These are phyloP conservation scores for Chiloscyllium punctatum DNA, from an alignment of 2,797 vertebrate genomes.

Conservation along the genomic window DNA sequence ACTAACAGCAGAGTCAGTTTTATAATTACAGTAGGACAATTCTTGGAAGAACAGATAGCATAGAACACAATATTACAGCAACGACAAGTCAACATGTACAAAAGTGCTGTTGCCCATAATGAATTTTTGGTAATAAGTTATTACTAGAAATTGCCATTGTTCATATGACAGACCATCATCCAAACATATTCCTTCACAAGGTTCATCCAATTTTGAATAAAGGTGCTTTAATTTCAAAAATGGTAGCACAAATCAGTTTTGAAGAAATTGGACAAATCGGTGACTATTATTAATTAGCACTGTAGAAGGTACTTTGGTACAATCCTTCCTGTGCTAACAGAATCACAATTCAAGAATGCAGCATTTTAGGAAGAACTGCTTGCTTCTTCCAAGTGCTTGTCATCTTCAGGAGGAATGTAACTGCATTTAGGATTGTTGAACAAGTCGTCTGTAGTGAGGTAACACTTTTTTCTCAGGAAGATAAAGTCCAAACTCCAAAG, in stretches of 20 bases:
- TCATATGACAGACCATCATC: background rate
- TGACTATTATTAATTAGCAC: background rate
- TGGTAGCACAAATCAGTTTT: background rate
- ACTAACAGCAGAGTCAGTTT: conserved; percentile 42
- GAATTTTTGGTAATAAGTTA: conserved; percentile 31
- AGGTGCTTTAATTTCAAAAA: conserved; percentile 14
- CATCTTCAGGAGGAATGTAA: background rate
- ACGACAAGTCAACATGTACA: background rate
- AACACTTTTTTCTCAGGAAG: conserved; percentile 91
- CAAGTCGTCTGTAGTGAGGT: conserved; percentile 90
- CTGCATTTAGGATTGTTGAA: conserved; percentile 75
- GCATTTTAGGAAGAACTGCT: conserved; percentile 34
- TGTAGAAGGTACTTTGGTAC: background rate
- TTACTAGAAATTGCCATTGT: background rate
- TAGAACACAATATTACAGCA: background rate
- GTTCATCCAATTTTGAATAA: conserved; percentile 20
- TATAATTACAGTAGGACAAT: conserved; percentile 55
- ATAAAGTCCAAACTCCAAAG: conserved; percentile 94
- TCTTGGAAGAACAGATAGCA: conserved; percentile 46
- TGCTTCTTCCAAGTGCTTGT: conserved; percentile 25
- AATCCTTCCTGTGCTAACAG: background rate
- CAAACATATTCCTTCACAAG: background rate
- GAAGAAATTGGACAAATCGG: background rate
- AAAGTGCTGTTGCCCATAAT: conserved; percentile 27
- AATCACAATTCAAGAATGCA: background rate